Evolutionary conservation across 2,888 invertebrate species (phyloP), one percentile per base, ranked within the genome.

Genomic region (Lydus trimaculatus): DNA sequence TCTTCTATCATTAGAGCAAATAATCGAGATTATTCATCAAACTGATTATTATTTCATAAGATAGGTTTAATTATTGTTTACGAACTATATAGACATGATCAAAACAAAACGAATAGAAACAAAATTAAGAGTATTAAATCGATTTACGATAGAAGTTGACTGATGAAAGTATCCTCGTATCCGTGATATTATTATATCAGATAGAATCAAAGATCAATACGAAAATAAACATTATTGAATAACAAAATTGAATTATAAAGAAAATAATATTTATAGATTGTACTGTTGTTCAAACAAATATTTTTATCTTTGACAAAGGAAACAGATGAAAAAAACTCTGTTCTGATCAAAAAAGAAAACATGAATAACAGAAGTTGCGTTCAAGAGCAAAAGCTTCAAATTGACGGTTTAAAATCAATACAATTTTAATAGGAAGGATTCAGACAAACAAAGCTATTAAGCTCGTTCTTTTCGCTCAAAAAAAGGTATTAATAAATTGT

Each of bases 281-380:
- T 28, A 52, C n/a, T 56, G 56, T 56, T 56, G n/a, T 56, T 25
- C 5, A 25, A 56, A 28, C 56, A 56, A 56, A 56, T 15, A 56
- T 28, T 13, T 15, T 23, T 52, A 25, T 56, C 2, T 15, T 25
- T 15, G 15, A 28, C 39, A 36, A 43, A 7, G 52, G 69, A 72
- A 63, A 66, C 69, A 73, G 70, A 74, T 70, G 67, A 67, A 28
- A 71, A 69, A 72, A 67, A 69, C 70, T 62, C 61, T 63, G 63
- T 64, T 60, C 63, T 66, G 68, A 61, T 62, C 59, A 68, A 31
- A 74, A 71, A 69, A 72, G 70, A 69, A 60, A 69, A 63, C 58
- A 64, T 65, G 63, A 64, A 56, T 69, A 72, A 65, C 70, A 60
- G 72, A 65, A 70, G 70, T 62, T 69, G 28, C 28, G 4, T 4